Evolutionary conservation across 2,888 invertebrate genomes (phyloP).

Genomic region (Abrostola tripartita): DNA sequence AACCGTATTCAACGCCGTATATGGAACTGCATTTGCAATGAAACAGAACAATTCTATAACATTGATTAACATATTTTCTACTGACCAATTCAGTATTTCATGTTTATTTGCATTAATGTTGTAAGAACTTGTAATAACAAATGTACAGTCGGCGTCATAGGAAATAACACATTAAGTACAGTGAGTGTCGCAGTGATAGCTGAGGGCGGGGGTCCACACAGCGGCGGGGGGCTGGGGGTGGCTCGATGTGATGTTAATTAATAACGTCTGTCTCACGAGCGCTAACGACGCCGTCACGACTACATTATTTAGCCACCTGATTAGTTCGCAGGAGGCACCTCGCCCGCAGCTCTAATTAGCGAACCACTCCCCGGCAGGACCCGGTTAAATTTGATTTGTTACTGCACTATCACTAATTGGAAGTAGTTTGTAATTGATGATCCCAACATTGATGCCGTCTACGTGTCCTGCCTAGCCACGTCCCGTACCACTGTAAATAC

Average conservation of each 20-base stretch:
- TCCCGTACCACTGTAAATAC: slow-evolving; percentile 39
- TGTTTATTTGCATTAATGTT: neutral
- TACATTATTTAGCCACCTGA: slow-evolving; percentile 88
- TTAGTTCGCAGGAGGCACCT: slow-evolving; percentile 82
- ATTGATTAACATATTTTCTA: slow-evolving; percentile 14
- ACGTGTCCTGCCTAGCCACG: slow-evolving; percentile 57
- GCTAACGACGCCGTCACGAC: slow-evolving; percentile 86
- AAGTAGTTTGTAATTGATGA: slow-evolving; percentile 79
- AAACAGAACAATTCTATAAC: slow-evolving; percentile 16
- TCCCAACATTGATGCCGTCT: slow-evolving; percentile 67
- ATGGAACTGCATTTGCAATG: slow-evolving; percentile 34
- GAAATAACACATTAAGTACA: slow-evolving; percentile 27
- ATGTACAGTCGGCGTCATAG: slow-evolving; percentile 31
- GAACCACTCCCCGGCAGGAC: slow-evolving; percentile 73
- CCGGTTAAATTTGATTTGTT: slow-evolving; percentile 82
- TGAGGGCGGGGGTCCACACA: slow-evolving; percentile 48
- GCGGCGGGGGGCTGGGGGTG: slow-evolving; percentile 54
- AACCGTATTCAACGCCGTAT: slow-evolving; percentile 21
- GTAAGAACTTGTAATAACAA: slow-evolving; percentile 9
- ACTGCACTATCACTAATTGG: slow-evolving; percentile 85
- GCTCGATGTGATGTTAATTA: slow-evolving; percentile 85
- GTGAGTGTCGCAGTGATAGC: slow-evolving; percentile 44
- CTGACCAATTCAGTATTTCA: slow-evolving; percentile 10
- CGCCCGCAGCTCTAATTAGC: slow-evolving; percentile 85
- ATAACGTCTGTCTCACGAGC: slow-evolving; percentile 86